These are phyloP conservation scores for Odontomyia ornata DNA, from an alignment of 2,888 invertebrate genomes.

Conservation along the genomic window DNA sequence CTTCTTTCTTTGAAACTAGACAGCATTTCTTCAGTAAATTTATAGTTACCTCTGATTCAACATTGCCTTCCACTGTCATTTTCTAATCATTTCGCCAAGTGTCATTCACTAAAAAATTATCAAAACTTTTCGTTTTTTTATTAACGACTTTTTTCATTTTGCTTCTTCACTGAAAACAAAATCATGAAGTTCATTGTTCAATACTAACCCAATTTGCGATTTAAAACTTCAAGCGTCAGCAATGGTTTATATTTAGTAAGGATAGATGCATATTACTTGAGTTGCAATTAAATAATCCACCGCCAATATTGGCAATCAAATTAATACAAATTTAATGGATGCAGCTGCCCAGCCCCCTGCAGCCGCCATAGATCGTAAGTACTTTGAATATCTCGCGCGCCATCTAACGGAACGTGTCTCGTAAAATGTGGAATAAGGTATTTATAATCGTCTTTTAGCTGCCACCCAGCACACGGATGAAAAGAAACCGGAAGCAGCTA, in stretches of 20 bases:
- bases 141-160: too few relatives aligned
- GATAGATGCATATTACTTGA: too few relatives aligned
- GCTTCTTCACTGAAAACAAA: too few relatives aligned
- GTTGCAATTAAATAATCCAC: not conserved
- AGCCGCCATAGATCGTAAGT: conserved; percentile 34
- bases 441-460: conserved; percentile 10
- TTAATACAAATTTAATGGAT: conserved; percentile 29
- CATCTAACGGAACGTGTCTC: not conserved
- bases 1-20: too few relatives aligned
- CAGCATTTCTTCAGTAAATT: too few relatives aligned
- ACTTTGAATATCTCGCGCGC: not conserved
- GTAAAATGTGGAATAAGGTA: conserved; percentile 8
- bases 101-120: not conserved
- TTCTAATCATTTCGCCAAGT: not conserved
- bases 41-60: not conserved
- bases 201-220: too few relatives aligned
- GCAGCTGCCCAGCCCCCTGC: conserved; percentile 8
- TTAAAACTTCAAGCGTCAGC: too few relatives aligned
- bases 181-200: not conserved
- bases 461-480: not conserved
- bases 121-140: too few relatives aligned
- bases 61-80: not conserved
- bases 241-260: too few relatives aligned
- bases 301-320: conserved; percentile 19
- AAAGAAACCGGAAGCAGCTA: not conserved